Percentiles rank a stretch among this genome's conserved stretches.
phyloP scores from a whole-genome alignment of 1,140 invertebrate genomes.

The Luehdorfia chinensis region DNA sequence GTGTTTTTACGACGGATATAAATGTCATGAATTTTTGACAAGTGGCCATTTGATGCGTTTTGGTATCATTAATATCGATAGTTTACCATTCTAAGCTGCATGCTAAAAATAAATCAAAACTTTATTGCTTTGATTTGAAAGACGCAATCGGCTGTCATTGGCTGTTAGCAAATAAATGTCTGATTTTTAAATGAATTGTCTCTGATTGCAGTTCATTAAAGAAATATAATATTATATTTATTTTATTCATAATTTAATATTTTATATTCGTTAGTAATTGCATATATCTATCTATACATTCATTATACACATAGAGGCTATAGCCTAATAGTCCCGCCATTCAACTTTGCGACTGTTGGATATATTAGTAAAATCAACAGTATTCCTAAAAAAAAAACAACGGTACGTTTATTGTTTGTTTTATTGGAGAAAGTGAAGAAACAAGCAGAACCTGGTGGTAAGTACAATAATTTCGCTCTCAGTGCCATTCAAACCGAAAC shows the following conservation, averaged over 20 bases:
- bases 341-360: too few relatives aligned
- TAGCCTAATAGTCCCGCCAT: too few relatives aligned
- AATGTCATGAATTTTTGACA: slow-evolving; percentile 11
- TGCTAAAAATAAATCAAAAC: slow-evolving; percentile 1
- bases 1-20: slow-evolving; percentile 5
- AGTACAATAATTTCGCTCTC: too few relatives aligned
- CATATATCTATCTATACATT: too few relatives aligned
- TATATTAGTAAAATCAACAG: too few relatives aligned
- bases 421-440: too few relatives aligned
- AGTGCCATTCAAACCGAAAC: too few relatives aligned
- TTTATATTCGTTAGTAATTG: too few relatives aligned
- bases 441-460: too few relatives aligned
- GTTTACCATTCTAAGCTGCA: slow-evolving; percentile 1
- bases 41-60: neutral
- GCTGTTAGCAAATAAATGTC: slow-evolving; percentile 9
- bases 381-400: too few relatives aligned
- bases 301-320: too few relatives aligned
- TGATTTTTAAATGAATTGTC: slow-evolving; percentile 1
- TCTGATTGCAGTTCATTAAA: slow-evolving; percentile 12
- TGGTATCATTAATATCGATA: slow-evolving; percentile 9
- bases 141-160: slow-evolving; percentile 6
- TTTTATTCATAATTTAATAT: neutral
- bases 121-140: slow-evolving; percentile 1
- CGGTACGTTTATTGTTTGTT: too few relatives aligned
- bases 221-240: slow-evolving; percentile 6